Evolutionary conservation across 2,888 invertebrate genomes (phyloP).

Genomic region (Nysson spinosus): DNA sequence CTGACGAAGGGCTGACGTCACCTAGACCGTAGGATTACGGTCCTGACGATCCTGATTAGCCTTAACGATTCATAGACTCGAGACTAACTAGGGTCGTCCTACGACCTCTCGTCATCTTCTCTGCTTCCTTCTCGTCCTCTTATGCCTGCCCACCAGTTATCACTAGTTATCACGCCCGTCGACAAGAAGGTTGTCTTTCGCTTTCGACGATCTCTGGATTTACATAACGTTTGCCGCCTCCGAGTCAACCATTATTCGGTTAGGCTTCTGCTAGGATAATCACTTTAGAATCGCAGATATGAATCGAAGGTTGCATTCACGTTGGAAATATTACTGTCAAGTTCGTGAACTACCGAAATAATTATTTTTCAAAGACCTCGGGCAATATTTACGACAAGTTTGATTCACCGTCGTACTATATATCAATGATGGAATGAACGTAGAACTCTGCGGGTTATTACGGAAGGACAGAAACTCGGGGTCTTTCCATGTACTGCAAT

Average conservation of each 20-base stretch:
- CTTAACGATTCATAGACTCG: slow-evolving; percentile 72
- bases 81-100: slow-evolving; percentile 67
- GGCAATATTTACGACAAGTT: slow-evolving; percentile 13
- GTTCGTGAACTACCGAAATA: background rate
- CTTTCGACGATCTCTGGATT: slow-evolving; percentile 65
- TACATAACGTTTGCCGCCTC: slow-evolving; percentile 59
- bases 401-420: slow-evolving; percentile 12
- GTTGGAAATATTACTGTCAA: too few relatives aligned
- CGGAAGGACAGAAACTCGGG: slow-evolving; percentile 48
- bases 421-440: slow-evolving; percentile 20
- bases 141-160: slow-evolving; percentile 36
- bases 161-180: slow-evolving; percentile 54
- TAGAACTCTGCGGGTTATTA: slow-evolving; percentile 43
- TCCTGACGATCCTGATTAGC: slow-evolving; percentile 70
- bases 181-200: slow-evolving; percentile 63
- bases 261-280: background rate
- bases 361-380: background rate
- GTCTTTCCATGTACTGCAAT: slow-evolving; percentile 59
- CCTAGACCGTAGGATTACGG: slow-evolving; percentile 56
- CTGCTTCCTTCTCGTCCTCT: slow-evolving; percentile 49
- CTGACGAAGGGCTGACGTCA: slow-evolving; percentile 69
- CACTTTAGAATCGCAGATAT: background rate
- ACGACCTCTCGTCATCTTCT: slow-evolving; percentile 61
- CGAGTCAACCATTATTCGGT: slow-evolving; percentile 2
- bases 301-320: too few relatives aligned